Base-by-base conservation (phyloP, 1,140 invertebrate species). In the Macrobrachium nipponense region DNA sequence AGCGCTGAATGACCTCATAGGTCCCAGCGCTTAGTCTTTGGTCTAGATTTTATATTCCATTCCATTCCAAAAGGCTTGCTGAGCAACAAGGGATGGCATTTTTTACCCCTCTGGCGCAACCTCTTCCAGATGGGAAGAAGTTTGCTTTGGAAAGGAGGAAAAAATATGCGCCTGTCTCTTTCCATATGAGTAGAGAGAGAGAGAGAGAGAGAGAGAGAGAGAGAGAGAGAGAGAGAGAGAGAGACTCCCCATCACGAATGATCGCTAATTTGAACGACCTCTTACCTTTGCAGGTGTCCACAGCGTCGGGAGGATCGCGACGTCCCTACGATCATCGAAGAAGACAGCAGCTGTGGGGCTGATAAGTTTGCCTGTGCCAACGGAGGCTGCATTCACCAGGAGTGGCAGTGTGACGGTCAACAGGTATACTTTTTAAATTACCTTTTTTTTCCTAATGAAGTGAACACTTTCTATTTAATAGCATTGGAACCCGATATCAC, bases 271-370 rank as follows among this genome's bases (percentile, higher is more conserved):
- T 23, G 12, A 64, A 23, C 27, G 17, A 2, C 51, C 18, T 20
- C 11, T 10, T 12, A 18, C 51, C 3, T 5, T 17, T 23, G 8
- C 59, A 17, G 15, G 18, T 23, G 51, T 23, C 43, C 7, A 11
- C n/a, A 5, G 20, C 64, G 76, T 60, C 90, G 90, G 58, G 90
- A 90, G 86, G 88, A 89, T 59, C 90, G 91, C 36, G 82, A 36
- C 72, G 23, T 43, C 10, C 18, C 36, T 18, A 2, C 15, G 17
- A 60, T 18, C 7, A 15, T 17, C 11, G 36, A 64, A 59, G 72
- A 75, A 27, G 58, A 60, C n/a, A 51, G 8, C 15, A 51, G 14
- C n/a, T 68, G 85, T 36, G 43, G 62, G 17, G 14, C 79, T 20
- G 81, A 84, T 62, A 80, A 87, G 59, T 80, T 88, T 60, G 14